phyloP scores from a whole-genome alignment of 2,797 vertebrate species.

The Corythornis leucogaster region DNA sequence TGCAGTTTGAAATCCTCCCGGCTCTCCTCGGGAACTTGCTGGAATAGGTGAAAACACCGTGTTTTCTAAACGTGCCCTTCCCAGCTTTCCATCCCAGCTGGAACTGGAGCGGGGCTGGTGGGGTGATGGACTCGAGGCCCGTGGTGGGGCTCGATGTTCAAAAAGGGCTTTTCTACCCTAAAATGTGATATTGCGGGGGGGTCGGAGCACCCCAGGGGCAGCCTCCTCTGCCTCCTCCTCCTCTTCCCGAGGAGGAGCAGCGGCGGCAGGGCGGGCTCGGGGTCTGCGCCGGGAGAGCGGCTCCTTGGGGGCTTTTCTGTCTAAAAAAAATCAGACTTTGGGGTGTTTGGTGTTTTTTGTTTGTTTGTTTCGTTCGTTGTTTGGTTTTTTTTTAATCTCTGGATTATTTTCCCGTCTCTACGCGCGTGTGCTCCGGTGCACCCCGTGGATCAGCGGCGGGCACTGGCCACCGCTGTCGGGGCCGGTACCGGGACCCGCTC shows the following conservation, averaged over 20 bases:
- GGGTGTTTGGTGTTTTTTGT: background rate
- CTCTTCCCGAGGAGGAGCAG: too few species aligned
- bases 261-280: background rate
- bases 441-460: background rate
- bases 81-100: background rate
- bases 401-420: background rate
- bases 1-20: rapidly evolving
- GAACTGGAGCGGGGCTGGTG: background rate
- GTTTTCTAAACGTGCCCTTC: rapidly evolving
- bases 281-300: background rate
- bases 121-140: background rate
- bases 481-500: background rate
- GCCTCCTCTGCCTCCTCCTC: background rate
- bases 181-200: background rate
- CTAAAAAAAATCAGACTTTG: background rate
- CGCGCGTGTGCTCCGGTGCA: background rate
- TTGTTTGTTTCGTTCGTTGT: too few species aligned
- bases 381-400: background rate
- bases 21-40: rapidly evolving
- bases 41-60: background rate
- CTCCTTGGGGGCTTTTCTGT: background rate
- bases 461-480: background rate
- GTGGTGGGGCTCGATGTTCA: background rate
- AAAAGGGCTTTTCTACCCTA: background rate
- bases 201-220: background rate